These are phyloP conservation scores for Silvanus unidentatus DNA, from an alignment of 2,888 invertebrate genomes.

Conservation along the genomic window DNA sequence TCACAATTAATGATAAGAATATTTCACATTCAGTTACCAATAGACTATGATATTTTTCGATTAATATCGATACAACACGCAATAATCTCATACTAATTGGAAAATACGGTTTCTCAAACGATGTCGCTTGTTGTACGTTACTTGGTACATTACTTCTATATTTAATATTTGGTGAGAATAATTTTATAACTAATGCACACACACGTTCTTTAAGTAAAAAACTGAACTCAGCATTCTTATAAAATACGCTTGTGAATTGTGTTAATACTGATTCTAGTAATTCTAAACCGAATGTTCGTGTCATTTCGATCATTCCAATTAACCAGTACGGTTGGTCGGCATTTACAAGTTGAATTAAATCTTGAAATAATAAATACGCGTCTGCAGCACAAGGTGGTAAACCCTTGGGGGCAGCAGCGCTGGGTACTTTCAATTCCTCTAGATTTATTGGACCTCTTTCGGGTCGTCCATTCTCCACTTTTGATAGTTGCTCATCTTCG, in stretches of 20 bases:
- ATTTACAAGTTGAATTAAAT: constrained; percentile 93
- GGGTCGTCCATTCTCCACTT: constrained; percentile 28
- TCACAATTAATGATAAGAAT: constrained; percentile 91
- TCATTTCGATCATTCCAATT: constrained; percentile 94
- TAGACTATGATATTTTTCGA: constrained; percentile 87
- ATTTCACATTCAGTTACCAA: constrained; percentile 98
- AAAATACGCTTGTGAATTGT: constrained; percentile 78
- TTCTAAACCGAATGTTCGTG: constrained; percentile 93
- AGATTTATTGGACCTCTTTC: constrained; percentile 55
- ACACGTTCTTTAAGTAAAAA: constrained; percentile 93
- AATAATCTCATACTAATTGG: constrained; percentile 94
- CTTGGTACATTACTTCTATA: constrained; percentile 60
- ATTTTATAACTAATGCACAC: constrained; percentile 94
- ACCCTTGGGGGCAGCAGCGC: constrained; percentile 69
- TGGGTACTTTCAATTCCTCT: constrained; percentile 73
- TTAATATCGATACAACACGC: constrained; percentile 84
- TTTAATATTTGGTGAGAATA: constrained; percentile 98
- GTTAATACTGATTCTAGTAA: constrained; percentile 88
- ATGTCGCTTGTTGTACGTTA: constrained; percentile 57
- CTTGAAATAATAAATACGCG: constrained; percentile 94
- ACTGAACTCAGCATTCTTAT: constrained; percentile 90
- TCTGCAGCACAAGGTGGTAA: constrained; percentile 85
- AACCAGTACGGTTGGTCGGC: constrained; percentile 96
- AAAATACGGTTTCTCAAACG: constrained; percentile 88
- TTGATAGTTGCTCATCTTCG: constrained; percentile 55